Percentiles rank a stretch among this genome's conserved stretches.
phyloP scores from a whole-genome alignment of 2,113 vertebrate species.

The Pardalotus punctatus region DNA sequence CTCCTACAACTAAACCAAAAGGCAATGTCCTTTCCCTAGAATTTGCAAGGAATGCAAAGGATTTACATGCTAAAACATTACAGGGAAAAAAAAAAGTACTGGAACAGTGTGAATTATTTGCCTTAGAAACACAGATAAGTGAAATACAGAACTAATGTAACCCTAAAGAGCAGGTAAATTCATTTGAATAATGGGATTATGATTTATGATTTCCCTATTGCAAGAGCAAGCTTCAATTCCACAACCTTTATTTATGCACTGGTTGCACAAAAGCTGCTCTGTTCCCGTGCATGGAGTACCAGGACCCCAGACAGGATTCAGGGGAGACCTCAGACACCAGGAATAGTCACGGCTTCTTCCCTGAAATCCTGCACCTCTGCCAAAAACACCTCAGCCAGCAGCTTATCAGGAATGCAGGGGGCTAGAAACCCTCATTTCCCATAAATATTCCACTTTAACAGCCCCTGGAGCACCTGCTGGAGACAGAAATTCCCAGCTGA shows the following conservation, averaged over 20 bases:
- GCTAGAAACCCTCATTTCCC: not conserved
- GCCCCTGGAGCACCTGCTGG: not conserved
- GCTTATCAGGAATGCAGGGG: not conserved
- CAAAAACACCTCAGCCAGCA: not conserved
- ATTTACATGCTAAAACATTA: not conserved
- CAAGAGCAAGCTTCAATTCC: not conserved
- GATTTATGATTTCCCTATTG: constrained; percentile 26
- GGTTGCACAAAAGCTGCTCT: not conserved
- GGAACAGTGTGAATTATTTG: not conserved
- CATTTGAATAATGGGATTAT: constrained; percentile 15
- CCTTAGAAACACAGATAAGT: constrained; percentile 2
- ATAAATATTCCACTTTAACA: not conserved
- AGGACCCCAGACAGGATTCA: not conserved
- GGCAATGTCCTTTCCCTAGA: not conserved
- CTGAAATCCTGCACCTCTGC: not conserved
- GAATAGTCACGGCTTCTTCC: accelerated
- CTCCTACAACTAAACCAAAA: not conserved
- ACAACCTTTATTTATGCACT: not conserved
- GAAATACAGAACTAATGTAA: not conserved
- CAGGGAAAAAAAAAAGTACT: not conserved
- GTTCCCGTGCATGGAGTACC: accelerated
- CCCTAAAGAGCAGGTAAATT: constrained; percentile 28
- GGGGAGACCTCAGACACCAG: not conserved
- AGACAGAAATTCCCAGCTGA: not conserved
- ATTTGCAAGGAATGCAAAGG: not conserved